Evolutionary conservation across 2,797 vertebrate species (phyloP).

Genomic region (Sandelia bainsii): DNA sequence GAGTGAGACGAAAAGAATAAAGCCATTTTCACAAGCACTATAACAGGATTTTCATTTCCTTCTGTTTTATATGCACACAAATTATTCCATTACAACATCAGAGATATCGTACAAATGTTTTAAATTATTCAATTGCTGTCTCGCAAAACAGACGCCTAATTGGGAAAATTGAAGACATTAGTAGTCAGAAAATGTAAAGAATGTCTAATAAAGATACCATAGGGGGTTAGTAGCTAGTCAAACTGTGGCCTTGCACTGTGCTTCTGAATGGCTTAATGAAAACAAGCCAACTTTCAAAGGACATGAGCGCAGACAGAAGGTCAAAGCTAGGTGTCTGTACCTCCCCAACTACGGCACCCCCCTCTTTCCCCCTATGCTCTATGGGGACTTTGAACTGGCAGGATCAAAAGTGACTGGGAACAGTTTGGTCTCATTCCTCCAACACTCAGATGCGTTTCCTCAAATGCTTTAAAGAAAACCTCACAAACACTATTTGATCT

Average conservation of each 20-base stretch:
- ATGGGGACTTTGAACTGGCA: slow-evolving; percentile 85
- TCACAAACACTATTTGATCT: slow-evolving; percentile 82
- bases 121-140: slow-evolving; percentile 78
- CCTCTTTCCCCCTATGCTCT: slow-evolving; percentile 52
- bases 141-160: slow-evolving; percentile 70
- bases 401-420: slow-evolving; percentile 87
- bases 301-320: slow-evolving; percentile 84
- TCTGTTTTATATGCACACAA: slow-evolving; percentile 64
- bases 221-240: slow-evolving; percentile 67
- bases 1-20: slow-evolving; percentile 40
- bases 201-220: slow-evolving; percentile 75
- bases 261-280: slow-evolving; percentile 80
- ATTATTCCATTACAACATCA: slow-evolving; percentile 78
- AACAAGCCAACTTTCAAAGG: slow-evolving; percentile 85
- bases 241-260: slow-evolving; percentile 68
- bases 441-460: slow-evolving; percentile 82
- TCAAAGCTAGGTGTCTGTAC: slow-evolving; percentile 84
- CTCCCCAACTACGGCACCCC: slow-evolving; percentile 56
- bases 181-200: slow-evolving; percentile 68
- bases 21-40: slow-evolving; percentile 62
- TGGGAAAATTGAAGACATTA: slow-evolving; percentile 76
- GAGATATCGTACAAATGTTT: slow-evolving; percentile 77
- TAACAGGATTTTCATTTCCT: slow-evolving; percentile 59
- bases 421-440: slow-evolving; percentile 83
- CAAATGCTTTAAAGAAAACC: slow-evolving; percentile 84